Conservation (phyloP, 1,140 invertebrate genomes). For the Argopecten irradians region DNA sequence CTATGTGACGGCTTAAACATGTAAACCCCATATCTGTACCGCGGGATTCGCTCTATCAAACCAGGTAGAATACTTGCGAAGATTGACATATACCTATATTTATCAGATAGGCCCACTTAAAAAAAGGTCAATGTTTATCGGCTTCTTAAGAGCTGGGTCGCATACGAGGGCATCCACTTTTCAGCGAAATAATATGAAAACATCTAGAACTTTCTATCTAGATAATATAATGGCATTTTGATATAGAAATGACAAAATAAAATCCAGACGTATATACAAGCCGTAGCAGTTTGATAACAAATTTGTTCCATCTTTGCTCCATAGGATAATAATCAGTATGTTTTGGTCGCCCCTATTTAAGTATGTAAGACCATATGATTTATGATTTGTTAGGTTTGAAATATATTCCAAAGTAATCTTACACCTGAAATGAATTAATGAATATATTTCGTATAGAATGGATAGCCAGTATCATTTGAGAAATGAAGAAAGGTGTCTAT, state of each 20-base stretch:
- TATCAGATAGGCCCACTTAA: not conserved
- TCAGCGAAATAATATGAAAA: not conserved
- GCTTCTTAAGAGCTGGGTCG: not conserved
- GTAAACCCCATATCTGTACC: not conserved
- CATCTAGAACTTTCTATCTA: not conserved
- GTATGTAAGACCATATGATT: not conserved
- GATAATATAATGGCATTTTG: not conserved
- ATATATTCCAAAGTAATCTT: not conserved
- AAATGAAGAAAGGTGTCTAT: not conserved
- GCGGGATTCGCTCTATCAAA: not conserved
- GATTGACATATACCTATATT: not conserved
- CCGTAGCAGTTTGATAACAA: not conserved
- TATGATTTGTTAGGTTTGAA: not conserved
- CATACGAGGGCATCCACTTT: not conserved
- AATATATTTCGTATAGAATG: not conserved
- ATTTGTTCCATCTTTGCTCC: not conserved
- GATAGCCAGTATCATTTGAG: not conserved
- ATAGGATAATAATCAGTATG: not conserved
- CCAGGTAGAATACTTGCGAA: not conserved
- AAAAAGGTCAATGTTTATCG: conserved; percentile 8
- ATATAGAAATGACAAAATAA: conserved; percentile 4
- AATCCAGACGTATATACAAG: not conserved
- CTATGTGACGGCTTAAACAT: not conserved
- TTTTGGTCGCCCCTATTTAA: not conserved
- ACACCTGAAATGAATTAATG: not conserved